phyloP scores from a whole-genome alignment of 2,888 invertebrate genomes.

The Lasioglossum calceatum region DNA sequence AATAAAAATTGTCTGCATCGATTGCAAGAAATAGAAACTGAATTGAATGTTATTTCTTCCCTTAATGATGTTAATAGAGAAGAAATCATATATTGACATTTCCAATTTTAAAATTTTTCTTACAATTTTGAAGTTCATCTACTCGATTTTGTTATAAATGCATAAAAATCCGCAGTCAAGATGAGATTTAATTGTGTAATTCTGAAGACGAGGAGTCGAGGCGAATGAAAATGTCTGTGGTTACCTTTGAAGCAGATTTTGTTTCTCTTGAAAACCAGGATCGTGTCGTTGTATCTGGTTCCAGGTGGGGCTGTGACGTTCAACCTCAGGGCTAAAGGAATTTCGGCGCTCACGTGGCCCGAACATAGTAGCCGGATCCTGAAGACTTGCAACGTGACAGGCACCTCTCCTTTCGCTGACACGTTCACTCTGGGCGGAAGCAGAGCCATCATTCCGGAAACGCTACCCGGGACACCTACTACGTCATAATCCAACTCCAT shows the following conservation, averaged over 20 bases:
- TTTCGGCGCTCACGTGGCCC: constrained; percentile 92
- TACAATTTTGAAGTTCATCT: too few species aligned
- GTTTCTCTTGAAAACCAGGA: constrained; percentile 92
- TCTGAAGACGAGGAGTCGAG: too few species aligned
- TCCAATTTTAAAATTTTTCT: too few species aligned
- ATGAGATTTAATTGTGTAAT: not conserved
- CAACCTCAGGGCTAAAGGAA: constrained; percentile 92
- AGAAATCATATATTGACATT: too few species aligned
- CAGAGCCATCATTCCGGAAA: constrained; percentile 86
- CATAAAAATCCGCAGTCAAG: too few species aligned
- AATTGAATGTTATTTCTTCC: too few species aligned
- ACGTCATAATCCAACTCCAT: constrained; percentile 92
- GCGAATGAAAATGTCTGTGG: constrained; percentile 39
- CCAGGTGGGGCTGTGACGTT: constrained; percentile 91
- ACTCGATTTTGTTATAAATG: too few species aligned
- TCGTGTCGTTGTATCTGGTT: constrained; percentile 89
- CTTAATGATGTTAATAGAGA: too few species aligned
- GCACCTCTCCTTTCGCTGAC: constrained; percentile 91
- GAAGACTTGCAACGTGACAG: constrained; percentile 90
- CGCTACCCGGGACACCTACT: constrained; percentile 82
- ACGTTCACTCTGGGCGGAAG: constrained; percentile 93
- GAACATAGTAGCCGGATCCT: constrained; percentile 93
- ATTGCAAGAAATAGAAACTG: too few species aligned
- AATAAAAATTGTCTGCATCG: too few species aligned
- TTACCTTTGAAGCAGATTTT: constrained; percentile 94